A percentile compares a stretch with the other conserved stretches of the same genome.
phyloP scores from a whole-genome alignment of 2,113 vertebrate species.

The Empidonax traillii region DNA sequence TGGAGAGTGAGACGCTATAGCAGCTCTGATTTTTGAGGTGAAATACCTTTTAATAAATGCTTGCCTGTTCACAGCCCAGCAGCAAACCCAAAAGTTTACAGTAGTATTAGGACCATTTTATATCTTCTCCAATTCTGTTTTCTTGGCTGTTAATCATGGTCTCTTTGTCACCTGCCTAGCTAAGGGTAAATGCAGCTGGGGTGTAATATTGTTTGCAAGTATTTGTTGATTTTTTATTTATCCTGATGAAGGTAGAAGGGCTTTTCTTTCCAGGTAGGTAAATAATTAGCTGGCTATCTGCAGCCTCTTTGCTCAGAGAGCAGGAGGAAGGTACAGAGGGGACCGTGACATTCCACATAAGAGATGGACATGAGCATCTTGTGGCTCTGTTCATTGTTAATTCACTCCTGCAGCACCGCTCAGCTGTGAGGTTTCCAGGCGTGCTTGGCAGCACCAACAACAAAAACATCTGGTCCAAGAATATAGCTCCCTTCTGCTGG shows the following conservation, averaged over 20 bases:
- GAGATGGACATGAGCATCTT: slow-evolving; percentile 15
- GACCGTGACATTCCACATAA: neutral
- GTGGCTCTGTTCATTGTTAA: slow-evolving; percentile 61
- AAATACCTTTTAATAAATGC: neutral
- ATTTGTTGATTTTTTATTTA: neutral
- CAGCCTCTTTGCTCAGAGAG: neutral
- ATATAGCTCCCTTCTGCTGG: slow-evolving; percentile 58
- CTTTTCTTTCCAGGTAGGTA: slow-evolving; percentile 18
- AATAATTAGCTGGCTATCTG: neutral
- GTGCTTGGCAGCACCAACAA: slow-evolving; percentile 32
- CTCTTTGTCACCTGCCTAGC: neutral
- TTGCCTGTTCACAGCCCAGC: neutral
- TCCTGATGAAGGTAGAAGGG: neutral
- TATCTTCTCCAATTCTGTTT: slow-evolving; percentile 14
- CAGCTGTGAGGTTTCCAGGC: slow-evolving; percentile 61
- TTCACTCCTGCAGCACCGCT: slow-evolving; percentile 25
- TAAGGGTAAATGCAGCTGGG: neutral
- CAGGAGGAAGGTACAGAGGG: neutral
- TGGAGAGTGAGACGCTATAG: neutral
- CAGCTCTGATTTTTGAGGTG: neutral
- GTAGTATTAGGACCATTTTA: neutral
- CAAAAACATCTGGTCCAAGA: slow-evolving; percentile 62
- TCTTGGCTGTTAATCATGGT: neutral
- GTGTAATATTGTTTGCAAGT: neutral
- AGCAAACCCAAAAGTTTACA: neutral